Evolutionary conservation across 2,888 invertebrate species (phyloP), one percentile per base, ranked within the genome.

Genomic region (Scaptodrosophila latifasciaeformis): DNA sequence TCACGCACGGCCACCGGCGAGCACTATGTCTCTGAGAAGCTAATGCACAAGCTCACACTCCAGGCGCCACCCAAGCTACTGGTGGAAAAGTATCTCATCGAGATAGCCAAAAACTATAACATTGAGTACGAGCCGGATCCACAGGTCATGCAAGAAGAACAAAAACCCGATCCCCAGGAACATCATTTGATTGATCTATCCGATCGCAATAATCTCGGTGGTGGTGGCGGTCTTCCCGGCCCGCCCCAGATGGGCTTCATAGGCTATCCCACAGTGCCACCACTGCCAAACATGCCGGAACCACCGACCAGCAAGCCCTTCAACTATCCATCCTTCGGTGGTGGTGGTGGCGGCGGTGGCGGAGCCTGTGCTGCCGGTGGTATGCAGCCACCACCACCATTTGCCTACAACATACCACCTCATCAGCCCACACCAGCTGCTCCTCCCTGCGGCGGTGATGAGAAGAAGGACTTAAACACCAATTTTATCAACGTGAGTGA

Each of bases 41-140:
- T 99, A 34, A 95, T 94, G 86, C 95, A 96, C 81, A 99, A 98
- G 87, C 88, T 99, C 87, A 93, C 94, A 18, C 92, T 97, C 6
- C 96, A 97, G 72, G 96, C 97, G 27, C 99, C 99, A 2, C 96
- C 98, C 0, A 98, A 97, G 85, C 88, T 97, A 49, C 89, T 99
- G 13, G 94, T 99, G 5, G 99, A 99, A 85, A 95, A 94, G 92
- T 88, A 90, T 76, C 87, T 99, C 70, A 93, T 97, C 76, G 99
- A 98, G 88, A 99, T 99, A 71, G 97, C 99, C 1, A 96, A 94
- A 86, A 95, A 94, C 78, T 98, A 96, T 84, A 94, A 96, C 86
- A 92, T 99, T 44, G 92, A 93, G 44, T 99, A 98, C 86, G 95
- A 95, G 65, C 97, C 99, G 0, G 99, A 99, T 89, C 94, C 95